These are phyloP conservation scores for Oxygymnocypris stewartii DNA, from an alignment of 2,113 vertebrate species.

Conservation along the genomic window DNA sequence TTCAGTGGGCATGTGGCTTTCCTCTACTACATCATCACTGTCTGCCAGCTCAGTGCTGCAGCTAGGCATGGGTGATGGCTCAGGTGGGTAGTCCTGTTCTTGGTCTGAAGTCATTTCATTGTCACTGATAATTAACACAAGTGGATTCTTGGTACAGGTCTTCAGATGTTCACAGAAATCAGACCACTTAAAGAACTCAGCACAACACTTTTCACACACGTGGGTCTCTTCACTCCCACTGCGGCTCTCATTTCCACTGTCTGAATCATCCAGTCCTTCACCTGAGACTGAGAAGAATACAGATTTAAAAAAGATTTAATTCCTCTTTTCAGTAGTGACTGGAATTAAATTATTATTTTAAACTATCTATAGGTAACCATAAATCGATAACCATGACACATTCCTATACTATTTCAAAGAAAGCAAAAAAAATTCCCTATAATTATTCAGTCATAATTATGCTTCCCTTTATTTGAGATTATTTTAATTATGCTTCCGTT, in stretches of 20 bases:
- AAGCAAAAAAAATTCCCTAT: neutral
- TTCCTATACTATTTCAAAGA: conserved; percentile 4
- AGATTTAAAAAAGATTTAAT: neutral
- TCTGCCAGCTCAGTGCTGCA: conserved; percentile 85
- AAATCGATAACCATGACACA: neutral
- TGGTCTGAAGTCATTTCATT: conserved; percentile 84
- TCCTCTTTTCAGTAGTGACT: neutral
- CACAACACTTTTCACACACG: conserved; percentile 93
- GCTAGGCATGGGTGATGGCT: conserved; percentile 85
- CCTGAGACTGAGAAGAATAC: conserved; percentile 75
- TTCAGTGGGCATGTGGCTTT: conserved; percentile 74
- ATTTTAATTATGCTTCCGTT: too few species aligned
- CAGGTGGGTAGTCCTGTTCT: conserved; percentile 80
- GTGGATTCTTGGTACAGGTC: conserved; percentile 91
- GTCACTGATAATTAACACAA: conserved; percentile 92
- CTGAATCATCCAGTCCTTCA: conserved; percentile 88
- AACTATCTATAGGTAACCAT: too few species aligned
- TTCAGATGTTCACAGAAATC: conserved; percentile 95
- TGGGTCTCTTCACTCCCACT: conserved; percentile 95
- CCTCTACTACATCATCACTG: conserved; percentile 86
- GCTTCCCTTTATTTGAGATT: too few species aligned
- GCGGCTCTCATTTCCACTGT: conserved; percentile 91
- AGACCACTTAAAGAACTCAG: conserved; percentile 96
- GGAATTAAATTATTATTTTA: neutral
- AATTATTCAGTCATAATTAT: neutral